Conservation (phyloP, 2,797 vertebrate species). For the Onychomys torridus region DNA sequence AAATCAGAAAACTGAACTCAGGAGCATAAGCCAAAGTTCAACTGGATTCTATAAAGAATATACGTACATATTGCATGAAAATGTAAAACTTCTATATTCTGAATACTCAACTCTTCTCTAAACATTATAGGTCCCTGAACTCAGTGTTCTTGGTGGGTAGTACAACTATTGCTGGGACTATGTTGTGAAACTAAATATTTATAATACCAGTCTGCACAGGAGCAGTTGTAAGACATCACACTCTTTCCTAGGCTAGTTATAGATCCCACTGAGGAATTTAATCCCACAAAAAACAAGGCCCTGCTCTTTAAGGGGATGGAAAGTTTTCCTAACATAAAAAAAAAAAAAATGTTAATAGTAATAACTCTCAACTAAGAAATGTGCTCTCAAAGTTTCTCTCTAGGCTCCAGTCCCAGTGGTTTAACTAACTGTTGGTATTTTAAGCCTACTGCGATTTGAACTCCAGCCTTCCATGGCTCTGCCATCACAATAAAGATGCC, state of each 20-base stretch:
- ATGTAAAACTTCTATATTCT: background rate
- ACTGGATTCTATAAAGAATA: background rate
- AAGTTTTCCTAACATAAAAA: conserved; percentile 3
- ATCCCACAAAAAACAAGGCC: background rate
- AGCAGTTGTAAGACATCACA: background rate
- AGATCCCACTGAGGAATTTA: background rate
- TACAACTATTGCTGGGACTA: background rate
- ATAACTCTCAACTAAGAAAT: conserved; percentile 20
- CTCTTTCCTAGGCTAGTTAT: background rate
- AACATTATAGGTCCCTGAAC: background rate
- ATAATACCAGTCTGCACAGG: background rate
- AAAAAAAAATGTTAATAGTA: background rate
- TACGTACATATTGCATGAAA: background rate
- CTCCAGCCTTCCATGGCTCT: conserved; percentile 41
- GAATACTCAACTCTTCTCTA: background rate
- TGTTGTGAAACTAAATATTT: background rate
- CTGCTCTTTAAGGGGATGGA: background rate
- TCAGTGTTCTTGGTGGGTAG: background rate
- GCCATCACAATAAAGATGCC: background rate
- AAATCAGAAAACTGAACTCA: conserved; percentile 26
- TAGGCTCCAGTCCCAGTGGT: background rate
- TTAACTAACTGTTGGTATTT: conserved; percentile 54
- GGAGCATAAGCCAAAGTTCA: conserved; percentile 18
- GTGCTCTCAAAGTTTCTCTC: conserved; percentile 22
- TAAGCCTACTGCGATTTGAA: conserved; percentile 55